Percentiles rank a stretch among this genome's conserved stretches.
These are phyloP conservation scores for Chionomys nivalis DNA, from an alignment of 2,113 vertebrate species.

Conservation along the genomic window DNA sequence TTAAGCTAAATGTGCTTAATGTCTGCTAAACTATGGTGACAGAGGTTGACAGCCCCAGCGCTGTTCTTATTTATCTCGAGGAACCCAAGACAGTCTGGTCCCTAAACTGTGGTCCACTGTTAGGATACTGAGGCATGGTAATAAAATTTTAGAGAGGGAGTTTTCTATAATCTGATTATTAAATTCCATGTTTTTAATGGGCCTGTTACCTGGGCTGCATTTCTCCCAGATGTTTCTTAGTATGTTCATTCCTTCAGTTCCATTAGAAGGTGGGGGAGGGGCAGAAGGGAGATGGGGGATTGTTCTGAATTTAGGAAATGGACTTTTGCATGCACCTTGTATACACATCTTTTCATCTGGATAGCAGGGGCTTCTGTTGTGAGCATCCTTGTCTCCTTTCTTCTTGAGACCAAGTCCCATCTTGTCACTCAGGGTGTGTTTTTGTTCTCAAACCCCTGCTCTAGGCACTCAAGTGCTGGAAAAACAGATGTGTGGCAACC, in stretches of 20 bases:
- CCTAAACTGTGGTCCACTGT: background rate
- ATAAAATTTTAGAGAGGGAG: background rate
- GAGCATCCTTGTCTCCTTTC: background rate
- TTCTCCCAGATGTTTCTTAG: background rate
- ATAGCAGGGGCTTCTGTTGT: background rate
- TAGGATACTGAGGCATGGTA: no score
- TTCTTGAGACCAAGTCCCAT: background rate
- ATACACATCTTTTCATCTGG: background rate
- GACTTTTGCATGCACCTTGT: background rate
- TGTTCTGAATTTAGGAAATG: background rate
- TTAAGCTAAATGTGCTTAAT: background rate
- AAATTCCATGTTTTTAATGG: background rate
- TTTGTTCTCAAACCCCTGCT: no score
- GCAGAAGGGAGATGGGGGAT: background rate
- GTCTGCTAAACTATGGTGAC: background rate
- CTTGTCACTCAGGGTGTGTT: background rate
- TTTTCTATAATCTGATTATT: background rate
- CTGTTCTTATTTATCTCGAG: background rate
- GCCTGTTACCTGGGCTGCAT: background rate
- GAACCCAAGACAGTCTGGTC: background rate
- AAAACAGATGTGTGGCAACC: background rate
- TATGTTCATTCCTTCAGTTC: background rate
- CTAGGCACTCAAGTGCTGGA: background rate
- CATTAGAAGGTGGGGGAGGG: background rate
- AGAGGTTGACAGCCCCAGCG: background rate